Conservation (phyloP, 1,140 invertebrate genomes). For the Hyposmocoma kahamanoa region DNA sequence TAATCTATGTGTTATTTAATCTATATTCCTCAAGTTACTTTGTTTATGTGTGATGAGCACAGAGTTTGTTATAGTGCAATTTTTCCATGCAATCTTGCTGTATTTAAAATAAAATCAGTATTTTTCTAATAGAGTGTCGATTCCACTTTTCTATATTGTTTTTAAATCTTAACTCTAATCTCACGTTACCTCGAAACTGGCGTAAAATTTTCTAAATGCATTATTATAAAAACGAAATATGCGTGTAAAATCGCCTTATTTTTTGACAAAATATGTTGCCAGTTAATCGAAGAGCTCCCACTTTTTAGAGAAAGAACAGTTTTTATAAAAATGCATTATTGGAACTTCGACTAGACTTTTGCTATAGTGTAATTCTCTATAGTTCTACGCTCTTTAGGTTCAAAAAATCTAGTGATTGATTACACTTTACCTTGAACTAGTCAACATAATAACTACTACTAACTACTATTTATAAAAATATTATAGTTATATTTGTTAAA, state of each 20-base stretch:
- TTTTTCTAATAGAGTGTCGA: slow-evolving; percentile 48
- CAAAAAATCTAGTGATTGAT: slow-evolving; percentile 29
- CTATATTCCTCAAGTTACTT: slow-evolving; percentile 3
- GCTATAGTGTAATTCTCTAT: slow-evolving; percentile 48
- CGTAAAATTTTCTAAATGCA: slow-evolving; percentile 19
- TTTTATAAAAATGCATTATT: slow-evolving; percentile 36
- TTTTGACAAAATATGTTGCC: slow-evolving; percentile 24
- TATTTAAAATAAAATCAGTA: slow-evolving; percentile 43
- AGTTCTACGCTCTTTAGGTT: slow-evolving; percentile 53
- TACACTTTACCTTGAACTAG: slow-evolving; percentile 48
- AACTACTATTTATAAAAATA: slow-evolving; percentile 41
- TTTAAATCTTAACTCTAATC: slow-evolving; percentile 11
- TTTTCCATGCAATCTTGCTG: slow-evolving; percentile 42
- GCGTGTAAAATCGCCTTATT: slow-evolving; percentile 22
- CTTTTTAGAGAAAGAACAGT: slow-evolving; percentile 20
- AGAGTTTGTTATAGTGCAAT: slow-evolving; percentile 14
- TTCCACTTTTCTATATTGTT: slow-evolving; percentile 23
- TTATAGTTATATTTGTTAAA: slow-evolving; percentile 56
- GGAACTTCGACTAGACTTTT: slow-evolving; percentile 33
- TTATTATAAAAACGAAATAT: slow-evolving; percentile 30
- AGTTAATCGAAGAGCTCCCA: slow-evolving; percentile 13
- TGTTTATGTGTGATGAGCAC: slow-evolving; percentile 22
- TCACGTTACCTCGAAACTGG: slow-evolving; percentile 5
- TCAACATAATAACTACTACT: slow-evolving; percentile 41
- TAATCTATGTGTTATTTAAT: neutral